Percentiles rank a stretch among this genome's conserved stretches.
Conservation (phyloP, 2,797 vertebrate species). For the Falco naumanni region DNA sequence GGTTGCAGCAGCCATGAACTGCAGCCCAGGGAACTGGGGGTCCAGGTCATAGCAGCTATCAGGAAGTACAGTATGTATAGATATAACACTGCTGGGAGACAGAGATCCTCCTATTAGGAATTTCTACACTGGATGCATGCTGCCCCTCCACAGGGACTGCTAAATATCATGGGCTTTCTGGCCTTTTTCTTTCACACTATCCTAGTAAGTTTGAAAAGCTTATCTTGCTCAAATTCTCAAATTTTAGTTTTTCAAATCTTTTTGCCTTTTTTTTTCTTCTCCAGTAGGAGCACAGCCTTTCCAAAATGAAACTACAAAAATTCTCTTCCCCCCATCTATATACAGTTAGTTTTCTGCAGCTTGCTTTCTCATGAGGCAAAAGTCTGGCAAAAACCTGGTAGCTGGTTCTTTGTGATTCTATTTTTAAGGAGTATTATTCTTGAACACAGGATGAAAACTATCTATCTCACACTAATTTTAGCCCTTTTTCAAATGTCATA, state of each 20-base stretch:
- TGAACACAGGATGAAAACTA: background rate
- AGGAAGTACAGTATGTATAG: background rate
- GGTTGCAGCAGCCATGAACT: background rate
- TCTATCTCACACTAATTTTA: background rate
- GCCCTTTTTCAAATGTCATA: background rate
- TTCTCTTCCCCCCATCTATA: background rate
- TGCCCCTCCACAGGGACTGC: background rate
- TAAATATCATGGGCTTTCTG: background rate
- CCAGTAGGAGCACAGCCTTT: background rate
- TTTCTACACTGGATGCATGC: background rate
- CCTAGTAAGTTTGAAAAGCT: background rate
- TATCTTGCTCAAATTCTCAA: background rate
- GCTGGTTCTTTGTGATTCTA: background rate
- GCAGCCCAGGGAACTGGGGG: background rate
- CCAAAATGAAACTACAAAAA: background rate
- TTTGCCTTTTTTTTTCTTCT: background rate
- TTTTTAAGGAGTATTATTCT: background rate
- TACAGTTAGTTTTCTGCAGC: background rate
- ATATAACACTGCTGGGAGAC: background rate
- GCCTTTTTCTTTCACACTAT: background rate
- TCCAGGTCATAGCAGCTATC: background rate
- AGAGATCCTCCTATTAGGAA: background rate
- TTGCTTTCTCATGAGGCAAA: background rate
- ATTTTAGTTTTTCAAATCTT: background rate
- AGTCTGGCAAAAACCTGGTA: background rate